Evolutionary conservation across 1,140 invertebrate species (phyloP), one percentile per base, ranked within the genome.

Genomic region (Chironomus tepperi): DNA sequence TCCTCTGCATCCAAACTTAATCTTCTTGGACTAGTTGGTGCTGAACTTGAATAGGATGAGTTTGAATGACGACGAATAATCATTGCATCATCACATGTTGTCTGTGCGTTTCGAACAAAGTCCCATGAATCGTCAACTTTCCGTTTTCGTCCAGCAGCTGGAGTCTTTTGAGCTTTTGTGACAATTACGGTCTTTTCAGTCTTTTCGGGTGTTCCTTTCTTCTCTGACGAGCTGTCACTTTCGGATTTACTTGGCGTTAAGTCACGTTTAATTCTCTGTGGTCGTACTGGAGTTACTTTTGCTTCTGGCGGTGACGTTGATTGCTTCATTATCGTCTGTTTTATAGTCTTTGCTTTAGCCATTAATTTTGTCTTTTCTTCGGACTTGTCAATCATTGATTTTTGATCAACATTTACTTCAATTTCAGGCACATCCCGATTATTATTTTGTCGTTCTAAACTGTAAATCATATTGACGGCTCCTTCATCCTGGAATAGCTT

Each of bases 401-500:
- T 78, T 74, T 76, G 76, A 73, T 76, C 77, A 15, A 75, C 78
- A 74, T 77, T 79, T 76, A 75, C 24, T 21, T 70, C 75, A 74
- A 76, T 75, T 34, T 76, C 77, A n/a, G 77, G 75, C 18, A 77
- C 74, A 43, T 77, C 74, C 3, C 67, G 42, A 65, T 83, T 84
- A 43, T 78, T 78, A 74, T 85, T 85, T 10, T 84, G 85, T 74
- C 87, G 87, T 77, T 90, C 88, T 1, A 93, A 85, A 19, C 92
- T 89, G 77, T 93, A 92, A 15, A 94, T 83, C 86, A 94, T 90
- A 81, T 93, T 93, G 0, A 93, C 90, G 2, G 92, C 91, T 1
- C 93, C 93, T 80, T 94, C 93, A 81, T 94, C 93, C 81, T 91
- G 91, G 75, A 94, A 83, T 64, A 94, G 80, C 75, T 85, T 87